Evolutionary conservation across 1,140 invertebrate genomes (phyloP).

Genomic region (Plutomurus gul): DNA sequence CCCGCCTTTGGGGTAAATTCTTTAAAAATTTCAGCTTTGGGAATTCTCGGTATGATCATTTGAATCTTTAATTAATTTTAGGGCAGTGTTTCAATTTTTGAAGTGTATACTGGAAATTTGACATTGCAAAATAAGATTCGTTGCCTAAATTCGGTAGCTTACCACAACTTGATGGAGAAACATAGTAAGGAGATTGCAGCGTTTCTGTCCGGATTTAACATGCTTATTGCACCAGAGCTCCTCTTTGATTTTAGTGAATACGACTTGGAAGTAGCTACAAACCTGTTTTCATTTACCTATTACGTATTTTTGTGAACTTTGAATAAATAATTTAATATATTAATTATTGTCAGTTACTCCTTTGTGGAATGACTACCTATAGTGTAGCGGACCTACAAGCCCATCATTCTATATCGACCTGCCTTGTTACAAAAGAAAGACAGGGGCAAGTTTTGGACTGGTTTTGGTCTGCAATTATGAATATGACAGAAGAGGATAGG

Average conservation of each 20-base stretch:
- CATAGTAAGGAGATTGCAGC: slow-evolving; percentile 82
- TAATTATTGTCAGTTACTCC: slow-evolving; percentile 33
- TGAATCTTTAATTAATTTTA: slow-evolving; percentile 56
- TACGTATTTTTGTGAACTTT: not conserved
- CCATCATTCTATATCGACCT: slow-evolving; percentile 61
- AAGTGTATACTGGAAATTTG: slow-evolving; percentile 72
- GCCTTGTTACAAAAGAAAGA: slow-evolving; percentile 69
- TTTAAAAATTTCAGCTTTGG: too few species aligned
- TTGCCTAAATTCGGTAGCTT: slow-evolving; percentile 86
- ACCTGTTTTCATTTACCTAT: not conserved
- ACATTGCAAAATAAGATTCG: slow-evolving; percentile 76
- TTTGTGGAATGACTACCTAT: slow-evolving; percentile 45
- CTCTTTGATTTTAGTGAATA: slow-evolving; percentile 95
- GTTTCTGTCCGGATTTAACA: slow-evolving; percentile 85
- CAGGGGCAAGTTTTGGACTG: slow-evolving; percentile 75
- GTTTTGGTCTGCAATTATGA: slow-evolving; percentile 92
- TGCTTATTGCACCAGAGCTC: slow-evolving; percentile 88
- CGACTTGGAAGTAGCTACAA: slow-evolving; percentile 78
- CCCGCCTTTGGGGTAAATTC: too few species aligned
- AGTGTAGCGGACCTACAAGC: slow-evolving; percentile 41
- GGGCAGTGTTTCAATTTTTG: slow-evolving; percentile 74
- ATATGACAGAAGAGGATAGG: slow-evolving; percentile 91
- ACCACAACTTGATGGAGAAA: slow-evolving; percentile 79
- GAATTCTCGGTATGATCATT: too few species aligned
- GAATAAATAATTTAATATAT: not conserved